Percentiles rank a stretch among this genome's conserved stretches.
phyloP scores from a whole-genome alignment of 2,888 invertebrate species.

The Tolmerus cingulatus region DNA sequence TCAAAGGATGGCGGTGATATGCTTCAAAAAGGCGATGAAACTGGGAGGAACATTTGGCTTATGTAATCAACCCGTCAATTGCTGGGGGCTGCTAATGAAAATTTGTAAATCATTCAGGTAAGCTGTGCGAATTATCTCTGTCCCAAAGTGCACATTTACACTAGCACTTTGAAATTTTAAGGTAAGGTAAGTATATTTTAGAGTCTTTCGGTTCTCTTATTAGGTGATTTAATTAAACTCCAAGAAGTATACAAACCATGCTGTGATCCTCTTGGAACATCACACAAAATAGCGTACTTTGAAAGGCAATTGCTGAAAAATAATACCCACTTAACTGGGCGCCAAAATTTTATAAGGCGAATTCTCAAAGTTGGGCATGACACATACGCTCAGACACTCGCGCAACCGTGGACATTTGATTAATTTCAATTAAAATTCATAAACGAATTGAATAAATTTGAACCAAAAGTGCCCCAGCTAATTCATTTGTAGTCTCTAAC shows the following conservation, averaged over 20 bases:
- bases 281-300: background rate
- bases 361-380: slow-evolving; percentile 28
- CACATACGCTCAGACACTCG: slow-evolving; percentile 15
- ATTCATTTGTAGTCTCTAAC: slow-evolving; percentile 43
- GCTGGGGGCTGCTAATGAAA: background rate
- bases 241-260: background rate
- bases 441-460: slow-evolving; percentile 45
- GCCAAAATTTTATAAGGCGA: slow-evolving; percentile 2
- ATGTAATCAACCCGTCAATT: slow-evolving; percentile 10
- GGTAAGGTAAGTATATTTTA: background rate
- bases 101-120: slow-evolving; percentile 15
- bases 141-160: slow-evolving; percentile 10
- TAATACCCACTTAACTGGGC: slow-evolving; percentile 12
- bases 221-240: background rate
- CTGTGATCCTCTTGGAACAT: background rate
- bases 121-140: background rate
- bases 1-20: background rate
- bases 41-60: background rate
- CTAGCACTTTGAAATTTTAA: slow-evolving; percentile 1
- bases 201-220: background rate
- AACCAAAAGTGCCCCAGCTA: slow-evolving; percentile 44
- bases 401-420: slow-evolving; percentile 47
- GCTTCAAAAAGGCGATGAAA: background rate
- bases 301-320: background rate
- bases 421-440: slow-evolving; percentile 51